Evolutionary conservation across 1,140 invertebrate genomes (phyloP).

Genomic region (Calephelis nemesis): DNA sequence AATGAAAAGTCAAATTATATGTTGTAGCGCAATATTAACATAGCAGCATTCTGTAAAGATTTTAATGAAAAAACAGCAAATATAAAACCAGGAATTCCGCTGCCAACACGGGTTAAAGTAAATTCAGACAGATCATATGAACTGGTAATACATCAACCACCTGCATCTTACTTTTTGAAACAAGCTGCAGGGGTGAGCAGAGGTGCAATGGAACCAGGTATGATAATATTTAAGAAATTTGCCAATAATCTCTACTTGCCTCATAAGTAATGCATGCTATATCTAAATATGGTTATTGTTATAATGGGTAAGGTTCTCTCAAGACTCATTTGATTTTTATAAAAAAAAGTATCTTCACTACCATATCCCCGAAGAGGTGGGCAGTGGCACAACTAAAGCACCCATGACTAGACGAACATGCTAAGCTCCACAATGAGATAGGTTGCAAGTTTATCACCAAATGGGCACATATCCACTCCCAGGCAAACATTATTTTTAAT

Average conservation of each 20-base stretch:
- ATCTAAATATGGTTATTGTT: no score
- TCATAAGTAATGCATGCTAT: no score
- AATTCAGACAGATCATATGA: conserved; percentile 94
- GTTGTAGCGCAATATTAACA: conserved; percentile 95
- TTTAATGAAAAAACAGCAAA: conserved; percentile 97
- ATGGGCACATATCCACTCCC: no score
- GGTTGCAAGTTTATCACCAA: no score
- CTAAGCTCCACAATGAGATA: no score
- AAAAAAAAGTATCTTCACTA: no score
- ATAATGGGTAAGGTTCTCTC: no score
- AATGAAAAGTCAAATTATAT: conserved; percentile 21
- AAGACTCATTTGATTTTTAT: no score
- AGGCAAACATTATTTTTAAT: no score
- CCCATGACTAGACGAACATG: no score
- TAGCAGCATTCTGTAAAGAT: conserved; percentile 98
- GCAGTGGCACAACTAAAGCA: no score
- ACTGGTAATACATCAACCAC: conserved; percentile 91
- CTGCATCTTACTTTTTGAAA: conserved; percentile 92
- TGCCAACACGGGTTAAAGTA: conserved; percentile 89
- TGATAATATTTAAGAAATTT: conserved; percentile 27
- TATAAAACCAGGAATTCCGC: conserved; percentile 94
- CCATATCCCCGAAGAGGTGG: no score
- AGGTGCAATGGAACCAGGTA: conserved; percentile 89
- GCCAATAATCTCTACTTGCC: not conserved
- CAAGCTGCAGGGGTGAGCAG: conserved; percentile 95